These are phyloP conservation scores for Drosophila macrospina DNA, from an alignment of 2,888 invertebrate species.

Conservation along the genomic window DNA sequence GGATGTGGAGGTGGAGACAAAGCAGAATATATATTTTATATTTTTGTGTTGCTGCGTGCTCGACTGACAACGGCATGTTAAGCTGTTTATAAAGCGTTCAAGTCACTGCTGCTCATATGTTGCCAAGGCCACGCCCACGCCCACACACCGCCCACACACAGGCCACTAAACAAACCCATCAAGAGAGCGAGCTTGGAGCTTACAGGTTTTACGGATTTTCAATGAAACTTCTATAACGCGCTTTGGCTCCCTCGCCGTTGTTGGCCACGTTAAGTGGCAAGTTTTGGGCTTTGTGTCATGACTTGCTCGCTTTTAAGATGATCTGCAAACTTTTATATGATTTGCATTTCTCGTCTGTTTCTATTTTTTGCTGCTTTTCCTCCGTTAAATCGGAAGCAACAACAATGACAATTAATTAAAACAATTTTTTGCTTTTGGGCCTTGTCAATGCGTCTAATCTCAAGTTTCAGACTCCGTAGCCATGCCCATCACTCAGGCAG, in stretches of 20 bases:
- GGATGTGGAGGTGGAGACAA: background rate
- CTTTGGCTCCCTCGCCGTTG: background rate
- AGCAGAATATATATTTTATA: constrained; percentile 18
- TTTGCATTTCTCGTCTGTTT: constrained; percentile 64
- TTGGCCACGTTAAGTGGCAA: constrained; percentile 58
- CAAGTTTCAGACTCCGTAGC: constrained; percentile 30
- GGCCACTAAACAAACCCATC: constrained; percentile 24
- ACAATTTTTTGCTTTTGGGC: constrained; percentile 36
- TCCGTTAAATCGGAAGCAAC: constrained; percentile 46
- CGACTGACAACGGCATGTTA: constrained; percentile 73
- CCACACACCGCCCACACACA: constrained; percentile 38
- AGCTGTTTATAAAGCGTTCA: constrained; percentile 78
- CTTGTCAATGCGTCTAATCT: constrained; percentile 57
- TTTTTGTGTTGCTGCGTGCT: constrained; percentile 35
- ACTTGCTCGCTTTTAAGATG: constrained; percentile 61
- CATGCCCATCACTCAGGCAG: constrained; percentile 21
- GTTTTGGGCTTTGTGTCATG: constrained; percentile 61
- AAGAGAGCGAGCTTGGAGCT: constrained; percentile 28
- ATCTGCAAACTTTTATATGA: constrained; percentile 64
- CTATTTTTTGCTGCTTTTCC: constrained; percentile 13
- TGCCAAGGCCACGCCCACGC: constrained; percentile 37
- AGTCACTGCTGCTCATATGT: constrained; percentile 69
- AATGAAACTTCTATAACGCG: constrained; percentile 40
- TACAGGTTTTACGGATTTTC: constrained; percentile 57
- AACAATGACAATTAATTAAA: constrained; percentile 76